A percentile compares a stretch with the other conserved stretches of the same genome.
Evolutionary conservation across 2,113 vertebrate species (phyloP).

Genomic region (Paedocypris sp.): DNA sequence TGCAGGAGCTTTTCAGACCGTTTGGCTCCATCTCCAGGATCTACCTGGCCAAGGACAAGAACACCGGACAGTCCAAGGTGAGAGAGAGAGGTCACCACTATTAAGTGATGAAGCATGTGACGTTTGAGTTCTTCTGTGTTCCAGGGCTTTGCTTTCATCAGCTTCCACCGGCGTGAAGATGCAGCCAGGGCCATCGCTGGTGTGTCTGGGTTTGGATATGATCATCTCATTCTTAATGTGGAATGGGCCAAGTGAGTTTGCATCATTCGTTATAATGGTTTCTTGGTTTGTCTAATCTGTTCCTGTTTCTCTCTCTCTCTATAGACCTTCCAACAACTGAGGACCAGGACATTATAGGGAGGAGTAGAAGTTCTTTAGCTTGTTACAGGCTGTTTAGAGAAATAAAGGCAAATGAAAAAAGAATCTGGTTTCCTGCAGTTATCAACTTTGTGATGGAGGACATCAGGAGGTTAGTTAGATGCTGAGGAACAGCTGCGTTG

Average conservation of each 20-base stretch:
- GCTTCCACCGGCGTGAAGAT: constrained; percentile 90
- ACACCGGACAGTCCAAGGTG: constrained; percentile 94
- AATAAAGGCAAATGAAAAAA: constrained; percentile 44
- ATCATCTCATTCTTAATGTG: constrained; percentile 92
- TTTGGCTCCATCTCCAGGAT: constrained; percentile 96
- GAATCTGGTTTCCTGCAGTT: too few relatives aligned
- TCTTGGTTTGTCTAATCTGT: not conserved
- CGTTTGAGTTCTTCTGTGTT: not conserved
- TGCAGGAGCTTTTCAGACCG: constrained; percentile 94
- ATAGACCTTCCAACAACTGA: constrained; percentile 69
- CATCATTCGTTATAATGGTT: too few relatives aligned
- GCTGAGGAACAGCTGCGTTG: too few relatives aligned
- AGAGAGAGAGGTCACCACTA: not conserved
- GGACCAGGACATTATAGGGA: constrained; percentile 23
- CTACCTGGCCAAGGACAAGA: constrained; percentile 95
- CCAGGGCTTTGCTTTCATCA: constrained; percentile 94
- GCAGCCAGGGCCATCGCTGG: constrained; percentile 83
- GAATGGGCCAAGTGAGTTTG: constrained; percentile 98
- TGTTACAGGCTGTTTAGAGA: constrained; percentile 33
- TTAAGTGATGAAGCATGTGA: not conserved
- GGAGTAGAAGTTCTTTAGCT: constrained; percentile 25
- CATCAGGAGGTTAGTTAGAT: too few relatives aligned
- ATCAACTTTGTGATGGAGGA: too few relatives aligned
- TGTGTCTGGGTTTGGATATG: constrained; percentile 89
- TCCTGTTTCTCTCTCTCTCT: constrained; percentile 16